Conservation (phyloP, 2,888 invertebrate species). For the Agapetus fuscipes region DNA sequence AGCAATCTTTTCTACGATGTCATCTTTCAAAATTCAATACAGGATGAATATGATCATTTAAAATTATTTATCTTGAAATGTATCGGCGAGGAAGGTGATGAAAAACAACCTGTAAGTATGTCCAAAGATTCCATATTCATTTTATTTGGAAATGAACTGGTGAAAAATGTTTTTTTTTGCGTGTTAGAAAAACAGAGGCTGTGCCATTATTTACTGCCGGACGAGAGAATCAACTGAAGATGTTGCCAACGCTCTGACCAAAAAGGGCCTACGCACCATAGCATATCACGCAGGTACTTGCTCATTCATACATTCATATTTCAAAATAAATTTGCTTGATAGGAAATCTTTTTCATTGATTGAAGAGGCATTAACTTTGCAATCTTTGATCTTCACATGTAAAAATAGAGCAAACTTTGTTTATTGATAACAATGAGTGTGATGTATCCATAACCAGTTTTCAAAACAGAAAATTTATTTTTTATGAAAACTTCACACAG, state of each 20-base stretch:
- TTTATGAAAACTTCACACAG: too few species aligned
- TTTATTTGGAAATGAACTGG: slow-evolving; percentile 3
- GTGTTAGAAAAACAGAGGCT: slow-evolving; percentile 44
- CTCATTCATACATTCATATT: too few species aligned
- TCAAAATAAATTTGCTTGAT: too few species aligned
- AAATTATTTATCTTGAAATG: slow-evolving; percentile 60
- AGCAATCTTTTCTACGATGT: slow-evolving; percentile 93
- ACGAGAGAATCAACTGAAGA: slow-evolving; percentile 86
- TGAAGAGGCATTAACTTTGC: too few species aligned
- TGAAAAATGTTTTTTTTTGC: not conserved
- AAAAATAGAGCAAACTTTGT: too few species aligned
- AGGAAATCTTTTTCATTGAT: too few species aligned
- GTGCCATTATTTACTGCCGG: slow-evolving; percentile 92
- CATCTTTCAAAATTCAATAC: slow-evolving; percentile 72
- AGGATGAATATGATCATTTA: slow-evolving; percentile 74
- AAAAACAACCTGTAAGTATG: slow-evolving; percentile 38
- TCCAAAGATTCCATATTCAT: too few species aligned
- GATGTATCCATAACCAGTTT: too few species aligned
- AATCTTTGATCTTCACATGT: too few species aligned
- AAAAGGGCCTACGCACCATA: slow-evolving; percentile 62
- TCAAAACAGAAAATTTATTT: too few species aligned
- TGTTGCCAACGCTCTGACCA: slow-evolving; percentile 65
- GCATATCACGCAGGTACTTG: slow-evolving; percentile 94
- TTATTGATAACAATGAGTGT: too few species aligned
- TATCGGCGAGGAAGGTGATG: slow-evolving; percentile 49